Conservation (phyloP, 2,797 vertebrate genomes). For the Crax fasciolata region DNA sequence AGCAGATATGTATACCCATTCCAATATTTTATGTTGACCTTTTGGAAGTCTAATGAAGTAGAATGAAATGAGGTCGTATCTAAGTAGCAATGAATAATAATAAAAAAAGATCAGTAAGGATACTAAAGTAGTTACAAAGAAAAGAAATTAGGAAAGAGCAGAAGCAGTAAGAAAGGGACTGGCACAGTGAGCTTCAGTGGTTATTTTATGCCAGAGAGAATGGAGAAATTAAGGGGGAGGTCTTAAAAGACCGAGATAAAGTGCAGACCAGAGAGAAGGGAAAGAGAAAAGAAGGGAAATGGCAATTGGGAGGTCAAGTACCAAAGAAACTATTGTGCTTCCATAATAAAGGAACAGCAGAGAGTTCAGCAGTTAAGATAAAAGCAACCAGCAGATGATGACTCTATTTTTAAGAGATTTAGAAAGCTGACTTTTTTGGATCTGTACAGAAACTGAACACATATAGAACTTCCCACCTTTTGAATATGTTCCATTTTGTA, state of each 20-base stretch:
- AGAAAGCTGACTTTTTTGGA: neutral
- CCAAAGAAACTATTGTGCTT: neutral
- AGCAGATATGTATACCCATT: neutral
- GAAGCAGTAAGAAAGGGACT: neutral
- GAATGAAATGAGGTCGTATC: neutral
- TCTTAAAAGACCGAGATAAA: constrained; percentile 19
- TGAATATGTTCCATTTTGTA: neutral
- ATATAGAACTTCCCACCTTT: neutral
- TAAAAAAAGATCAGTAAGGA: neutral
- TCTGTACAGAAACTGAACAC: neutral
- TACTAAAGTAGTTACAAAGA: neutral
- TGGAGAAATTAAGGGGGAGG: neutral
- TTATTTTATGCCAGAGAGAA: neutral
- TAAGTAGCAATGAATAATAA: neutral
- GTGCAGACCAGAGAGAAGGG: neutral
- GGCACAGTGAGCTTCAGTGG: neutral
- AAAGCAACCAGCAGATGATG: neutral
- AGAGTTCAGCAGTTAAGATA: constrained; percentile 17
- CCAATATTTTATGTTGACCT: neutral
- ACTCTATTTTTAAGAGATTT: constrained; percentile 5
- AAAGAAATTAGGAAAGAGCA: neutral
- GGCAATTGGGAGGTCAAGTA: constrained; percentile 6
- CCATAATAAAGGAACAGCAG: neutral
- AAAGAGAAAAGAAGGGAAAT: constrained; percentile 31
- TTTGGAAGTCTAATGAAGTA: constrained; percentile 8